phyloP scores from a whole-genome alignment of 2,888 invertebrate genomes.

The Tridacna gigas region DNA sequence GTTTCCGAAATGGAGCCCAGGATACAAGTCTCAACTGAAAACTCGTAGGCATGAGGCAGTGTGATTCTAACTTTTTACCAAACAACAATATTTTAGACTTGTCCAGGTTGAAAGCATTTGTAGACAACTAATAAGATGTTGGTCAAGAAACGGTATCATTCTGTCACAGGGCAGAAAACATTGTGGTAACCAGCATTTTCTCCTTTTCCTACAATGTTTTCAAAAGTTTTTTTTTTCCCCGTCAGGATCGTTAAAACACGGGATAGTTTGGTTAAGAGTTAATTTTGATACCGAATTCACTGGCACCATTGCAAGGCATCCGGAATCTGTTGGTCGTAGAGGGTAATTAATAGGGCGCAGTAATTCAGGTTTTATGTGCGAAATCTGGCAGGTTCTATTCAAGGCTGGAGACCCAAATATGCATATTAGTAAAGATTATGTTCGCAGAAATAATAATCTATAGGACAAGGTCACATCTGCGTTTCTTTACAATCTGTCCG shows the following conservation, averaged over 20 bases:
- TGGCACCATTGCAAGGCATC: neutral
- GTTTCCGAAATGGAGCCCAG: too few species aligned
- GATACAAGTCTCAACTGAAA: too few species aligned
- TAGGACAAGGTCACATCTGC: constrained; percentile 41
- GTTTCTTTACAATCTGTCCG: constrained; percentile 20
- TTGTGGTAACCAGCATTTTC: too few species aligned
- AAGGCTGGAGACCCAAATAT: constrained; percentile 44
- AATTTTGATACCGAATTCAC: neutral
- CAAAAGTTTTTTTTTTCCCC: too few species aligned
- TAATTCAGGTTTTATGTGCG: constrained; percentile 60
- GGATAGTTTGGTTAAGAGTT: constrained; percentile 10
- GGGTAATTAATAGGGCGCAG: constrained; percentile 39
- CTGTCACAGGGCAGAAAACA: too few species aligned
- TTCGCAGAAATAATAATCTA: constrained; percentile 46
- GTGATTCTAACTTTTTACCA: too few species aligned
- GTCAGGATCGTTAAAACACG: neutral
- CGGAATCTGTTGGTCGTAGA: neutral
- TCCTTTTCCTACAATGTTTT: too few species aligned
- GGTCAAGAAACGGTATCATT: too few species aligned
- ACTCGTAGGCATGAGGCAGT: too few species aligned
- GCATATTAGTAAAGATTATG: constrained; percentile 51
- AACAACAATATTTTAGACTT: too few species aligned
- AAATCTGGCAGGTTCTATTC: constrained; percentile 59
- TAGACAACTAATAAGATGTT: too few species aligned
- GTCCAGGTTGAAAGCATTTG: too few species aligned